phyloP scores from a whole-genome alignment of 2,888 invertebrate genomes.

The Anarsia innoxiella region DNA sequence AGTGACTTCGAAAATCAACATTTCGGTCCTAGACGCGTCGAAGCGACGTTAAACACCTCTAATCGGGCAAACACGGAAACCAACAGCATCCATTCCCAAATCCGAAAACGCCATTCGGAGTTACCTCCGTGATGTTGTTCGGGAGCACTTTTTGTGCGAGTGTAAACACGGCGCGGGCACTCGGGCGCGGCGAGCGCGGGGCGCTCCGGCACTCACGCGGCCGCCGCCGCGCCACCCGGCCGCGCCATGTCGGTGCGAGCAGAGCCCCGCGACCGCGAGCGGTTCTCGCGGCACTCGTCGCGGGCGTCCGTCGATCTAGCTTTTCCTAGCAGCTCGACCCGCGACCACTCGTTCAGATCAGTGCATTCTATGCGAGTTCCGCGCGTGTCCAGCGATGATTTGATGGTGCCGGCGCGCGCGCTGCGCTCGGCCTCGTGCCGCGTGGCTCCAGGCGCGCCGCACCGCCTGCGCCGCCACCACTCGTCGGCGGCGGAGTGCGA shows the following conservation, averaged over 20 bases:
- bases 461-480: conserved; percentile 65
- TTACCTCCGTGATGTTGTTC: conserved; percentile 52
- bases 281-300: conserved; percentile 68
- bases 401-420: conserved; percentile 68
- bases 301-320: conserved; percentile 68
- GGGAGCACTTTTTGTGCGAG: conserved; percentile 59
- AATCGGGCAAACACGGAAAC: conserved; percentile 53
- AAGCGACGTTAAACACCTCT: conserved; percentile 36
- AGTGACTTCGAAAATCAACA: not conserved
- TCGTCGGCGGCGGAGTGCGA: conserved; percentile 69
- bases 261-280: conserved; percentile 65
- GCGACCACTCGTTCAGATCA: conserved; percentile 65
- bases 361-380: conserved; percentile 67
- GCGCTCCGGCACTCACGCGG: conserved; percentile 68
- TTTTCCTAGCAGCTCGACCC: conserved; percentile 55
- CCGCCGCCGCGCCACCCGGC: conserved; percentile 67
- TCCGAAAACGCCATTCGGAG: conserved; percentile 36
- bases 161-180: conserved; percentile 59
- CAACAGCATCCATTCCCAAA: conserved; percentile 37
- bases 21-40: conserved; percentile 37
- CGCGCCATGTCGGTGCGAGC: conserved; percentile 70
- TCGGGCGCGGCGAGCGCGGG: conserved; percentile 37
- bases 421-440: conserved; percentile 66
- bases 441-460: conserved; percentile 61
- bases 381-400: conserved; percentile 63